These are phyloP conservation scores for Pseudotriccus pelzelni DNA, from an alignment of 2,797 vertebrate species.

Conservation along the genomic window DNA sequence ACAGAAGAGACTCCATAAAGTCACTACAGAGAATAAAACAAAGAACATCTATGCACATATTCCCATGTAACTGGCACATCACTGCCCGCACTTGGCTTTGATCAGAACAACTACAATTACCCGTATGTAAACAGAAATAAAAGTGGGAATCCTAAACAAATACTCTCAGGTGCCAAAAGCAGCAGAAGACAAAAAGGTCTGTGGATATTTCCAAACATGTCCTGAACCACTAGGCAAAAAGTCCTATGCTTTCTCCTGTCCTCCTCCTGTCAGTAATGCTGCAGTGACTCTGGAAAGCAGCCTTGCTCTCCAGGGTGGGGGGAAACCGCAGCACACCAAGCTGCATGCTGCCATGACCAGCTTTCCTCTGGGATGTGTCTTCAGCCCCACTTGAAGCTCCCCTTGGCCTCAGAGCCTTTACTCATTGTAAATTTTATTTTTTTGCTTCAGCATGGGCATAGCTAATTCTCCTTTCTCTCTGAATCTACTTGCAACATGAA, in stretches of 20 bases:
- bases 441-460: neutral
- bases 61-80: neutral
- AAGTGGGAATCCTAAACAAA: neutral
- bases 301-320: neutral
- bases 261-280: neutral
- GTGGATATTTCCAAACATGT: neutral
- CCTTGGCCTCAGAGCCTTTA: neutral
- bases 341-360: neutral
- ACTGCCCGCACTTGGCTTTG: neutral
- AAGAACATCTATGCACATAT: neutral
- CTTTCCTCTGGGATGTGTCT: neutral
- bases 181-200: neutral
- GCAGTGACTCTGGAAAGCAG: neutral
- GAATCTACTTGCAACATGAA: neutral
- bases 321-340: rapidly evolving
- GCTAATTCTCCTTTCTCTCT: neutral
- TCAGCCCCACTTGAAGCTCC: neutral
- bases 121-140: rapidly evolving
- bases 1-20: neutral
- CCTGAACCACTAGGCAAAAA: neutral
- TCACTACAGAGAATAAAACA: neutral
- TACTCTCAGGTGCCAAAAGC: neutral
- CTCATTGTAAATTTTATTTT: neutral
- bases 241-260: neutral
- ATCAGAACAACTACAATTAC: neutral